Percentiles rank a stretch among this genome's conserved stretches.
These are phyloP conservation scores for Catocala fraxini DNA, from an alignment of 2,888 invertebrate genomes.

Conservation along the genomic window DNA sequence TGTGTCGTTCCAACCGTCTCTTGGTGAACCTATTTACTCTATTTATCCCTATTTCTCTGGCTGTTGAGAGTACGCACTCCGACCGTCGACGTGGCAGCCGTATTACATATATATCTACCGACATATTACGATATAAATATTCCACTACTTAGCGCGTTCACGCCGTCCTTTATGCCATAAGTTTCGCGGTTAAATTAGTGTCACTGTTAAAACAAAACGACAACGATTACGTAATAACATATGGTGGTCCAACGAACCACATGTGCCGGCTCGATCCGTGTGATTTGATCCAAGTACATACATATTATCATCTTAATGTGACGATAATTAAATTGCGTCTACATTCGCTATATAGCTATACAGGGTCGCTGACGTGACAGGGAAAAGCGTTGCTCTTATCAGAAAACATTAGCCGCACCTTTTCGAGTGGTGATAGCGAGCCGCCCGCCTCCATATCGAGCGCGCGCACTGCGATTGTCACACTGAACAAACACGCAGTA, in stretches of 20 bases:
- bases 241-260: constrained; percentile 77
- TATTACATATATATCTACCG: constrained; percentile 6
- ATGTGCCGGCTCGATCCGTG: constrained; percentile 69
- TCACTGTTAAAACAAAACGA: constrained; percentile 60
- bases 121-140: constrained; percentile 21
- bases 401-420: constrained; percentile 84
- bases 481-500: constrained; percentile 67
- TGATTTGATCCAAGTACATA: constrained; percentile 53
- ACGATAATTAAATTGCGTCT: constrained; percentile 57
- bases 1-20: constrained; percentile 48
- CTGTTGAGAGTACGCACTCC: not conserved
- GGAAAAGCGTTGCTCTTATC: constrained; percentile 84
- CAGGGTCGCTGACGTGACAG: constrained; percentile 77
- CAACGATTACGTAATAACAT: constrained; percentile 78
- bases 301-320: constrained; percentile 64
- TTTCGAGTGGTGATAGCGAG: constrained; percentile 82
- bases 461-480: constrained; percentile 74
- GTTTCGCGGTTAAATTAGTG: constrained; percentile 56
- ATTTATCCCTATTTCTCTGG: constrained; percentile 16
- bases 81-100: constrained; percentile 45
- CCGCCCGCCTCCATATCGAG: constrained; percentile 68
- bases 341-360: constrained; percentile 70
- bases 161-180: constrained; percentile 30
- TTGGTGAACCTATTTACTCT: constrained; percentile 30
- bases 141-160: constrained; percentile 12